Conservation (phyloP, 2,888 invertebrate species). For the Tenthredo scrophulariae region DNA sequence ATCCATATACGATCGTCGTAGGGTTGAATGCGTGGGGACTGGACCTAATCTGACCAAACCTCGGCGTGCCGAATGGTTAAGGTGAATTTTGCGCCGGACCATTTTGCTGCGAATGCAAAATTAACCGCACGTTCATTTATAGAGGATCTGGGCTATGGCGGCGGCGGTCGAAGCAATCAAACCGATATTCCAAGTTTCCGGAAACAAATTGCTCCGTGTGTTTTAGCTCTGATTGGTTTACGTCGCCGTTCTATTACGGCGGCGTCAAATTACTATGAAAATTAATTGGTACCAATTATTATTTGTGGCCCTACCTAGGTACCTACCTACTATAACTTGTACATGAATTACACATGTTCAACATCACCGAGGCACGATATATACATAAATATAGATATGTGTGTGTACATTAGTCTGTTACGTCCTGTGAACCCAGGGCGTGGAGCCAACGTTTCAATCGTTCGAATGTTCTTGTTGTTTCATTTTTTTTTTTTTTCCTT, state of each 20-base stretch:
- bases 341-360: background rate
- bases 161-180: conserved; percentile 54
- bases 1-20: background rate
- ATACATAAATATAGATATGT: background rate
- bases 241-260: conserved; percentile 63
- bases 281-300: conserved; percentile 75
- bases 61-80: background rate
- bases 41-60: conserved; percentile 10
- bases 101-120: conserved; percentile 34
- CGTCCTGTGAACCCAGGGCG: background rate
- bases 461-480: background rate
- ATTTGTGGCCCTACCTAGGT: conserved; percentile 52
- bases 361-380: background rate
- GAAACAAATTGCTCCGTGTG: conserved; percentile 61
- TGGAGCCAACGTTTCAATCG: conserved; percentile 4
- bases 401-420: too few relatives aligned
- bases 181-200: conserved; percentile 62
- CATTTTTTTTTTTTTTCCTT: background rate
- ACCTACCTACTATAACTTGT: conserved; percentile 3
- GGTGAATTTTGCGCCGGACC: conserved; percentile 29
- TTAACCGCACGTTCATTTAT: conserved; percentile 49
- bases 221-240: conserved; percentile 68
- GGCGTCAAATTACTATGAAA: conserved; percentile 70
- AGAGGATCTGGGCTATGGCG: conserved; percentile 39
- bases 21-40: conserved; percentile 3